Evolutionary conservation across 2,797 vertebrate species (phyloP).

Genomic region (Tachyglossus aculeatus): DNA sequence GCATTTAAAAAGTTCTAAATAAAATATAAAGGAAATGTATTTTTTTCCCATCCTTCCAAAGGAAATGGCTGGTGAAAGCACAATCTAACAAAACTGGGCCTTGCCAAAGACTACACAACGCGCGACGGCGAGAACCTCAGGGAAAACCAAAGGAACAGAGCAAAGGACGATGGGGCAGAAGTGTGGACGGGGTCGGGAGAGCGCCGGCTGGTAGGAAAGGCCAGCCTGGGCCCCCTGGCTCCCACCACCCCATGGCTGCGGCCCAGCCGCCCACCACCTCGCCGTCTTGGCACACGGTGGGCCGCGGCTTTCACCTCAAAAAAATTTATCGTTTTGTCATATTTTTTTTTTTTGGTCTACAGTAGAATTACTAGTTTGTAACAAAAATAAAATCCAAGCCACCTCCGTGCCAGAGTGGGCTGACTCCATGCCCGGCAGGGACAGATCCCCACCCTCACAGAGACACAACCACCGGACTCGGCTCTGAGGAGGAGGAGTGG

Average conservation of each 20-base stretch:
- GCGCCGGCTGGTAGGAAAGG: constrained; percentile 78
- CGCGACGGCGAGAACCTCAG: constrained; percentile 76
- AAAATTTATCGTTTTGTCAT: constrained; percentile 65
- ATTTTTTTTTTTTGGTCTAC: constrained; percentile 80
- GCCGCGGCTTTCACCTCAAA: constrained; percentile 70
- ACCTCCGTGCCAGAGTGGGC: constrained; percentile 67
- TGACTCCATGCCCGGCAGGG: constrained; percentile 72
- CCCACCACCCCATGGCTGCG: no score
- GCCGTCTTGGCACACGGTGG: no score
- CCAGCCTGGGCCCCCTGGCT: constrained; percentile 77
- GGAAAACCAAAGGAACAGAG: constrained; percentile 65
- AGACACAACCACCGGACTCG: constrained; percentile 64
- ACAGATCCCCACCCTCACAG: no score
- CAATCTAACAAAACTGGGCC: constrained; percentile 77
- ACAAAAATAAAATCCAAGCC: constrained; percentile 69
- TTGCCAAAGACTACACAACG: constrained; percentile 76
- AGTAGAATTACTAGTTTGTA: constrained; percentile 80
- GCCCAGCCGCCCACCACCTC: no score
- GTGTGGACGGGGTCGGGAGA: constrained; percentile 72
- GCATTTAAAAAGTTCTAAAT: constrained; percentile 76
- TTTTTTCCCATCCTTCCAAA: constrained; percentile 71
- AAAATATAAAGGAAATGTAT: constrained; percentile 72
- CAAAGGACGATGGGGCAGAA: constrained; percentile 57
- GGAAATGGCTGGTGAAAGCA: constrained; percentile 73
- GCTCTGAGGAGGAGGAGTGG: constrained; percentile 68